phyloP scores from a whole-genome alignment of 1,140 invertebrate species.

The Achatina immaculata region DNA sequence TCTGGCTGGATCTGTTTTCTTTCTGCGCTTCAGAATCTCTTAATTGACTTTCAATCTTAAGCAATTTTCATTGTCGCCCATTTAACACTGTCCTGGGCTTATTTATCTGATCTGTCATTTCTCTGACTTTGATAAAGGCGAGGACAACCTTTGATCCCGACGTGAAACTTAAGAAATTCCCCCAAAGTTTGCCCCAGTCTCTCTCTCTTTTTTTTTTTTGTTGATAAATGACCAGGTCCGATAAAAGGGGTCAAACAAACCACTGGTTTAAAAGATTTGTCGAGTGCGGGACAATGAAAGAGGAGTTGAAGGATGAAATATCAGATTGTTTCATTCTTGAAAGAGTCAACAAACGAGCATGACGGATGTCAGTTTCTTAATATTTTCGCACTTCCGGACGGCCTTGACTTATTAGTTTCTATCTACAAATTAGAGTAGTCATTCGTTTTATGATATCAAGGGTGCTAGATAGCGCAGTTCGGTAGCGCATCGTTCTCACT shows the following conservation, averaged over 20 bases:
- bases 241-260: neutral
- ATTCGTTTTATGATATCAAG: too few species aligned
- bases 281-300: neutral
- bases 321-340: neutral
- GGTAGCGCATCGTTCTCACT: too few species aligned
- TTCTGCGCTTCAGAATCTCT: neutral
- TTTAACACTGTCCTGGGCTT: neutral
- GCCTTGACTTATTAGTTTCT: too few species aligned
- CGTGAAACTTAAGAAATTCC: neutral
- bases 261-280: neutral
- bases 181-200: neutral
- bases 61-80: slow-evolving; percentile 12
- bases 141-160: neutral
- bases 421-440: too few species aligned
- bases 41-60: neutral
- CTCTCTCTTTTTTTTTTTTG: too few species aligned
- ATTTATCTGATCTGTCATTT: slow-evolving; percentile 11
- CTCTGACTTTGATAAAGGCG: neutral
- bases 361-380: too few species aligned
- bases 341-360: neutral
- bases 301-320: neutral
- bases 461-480: too few species aligned
- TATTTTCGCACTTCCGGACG: too few species aligned
- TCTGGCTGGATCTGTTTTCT: neutral
- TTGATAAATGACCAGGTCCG: slow-evolving; percentile 4